Base-by-base conservation (phyloP, 2,888 invertebrate species). In the Drosophila siamana region DNA sequence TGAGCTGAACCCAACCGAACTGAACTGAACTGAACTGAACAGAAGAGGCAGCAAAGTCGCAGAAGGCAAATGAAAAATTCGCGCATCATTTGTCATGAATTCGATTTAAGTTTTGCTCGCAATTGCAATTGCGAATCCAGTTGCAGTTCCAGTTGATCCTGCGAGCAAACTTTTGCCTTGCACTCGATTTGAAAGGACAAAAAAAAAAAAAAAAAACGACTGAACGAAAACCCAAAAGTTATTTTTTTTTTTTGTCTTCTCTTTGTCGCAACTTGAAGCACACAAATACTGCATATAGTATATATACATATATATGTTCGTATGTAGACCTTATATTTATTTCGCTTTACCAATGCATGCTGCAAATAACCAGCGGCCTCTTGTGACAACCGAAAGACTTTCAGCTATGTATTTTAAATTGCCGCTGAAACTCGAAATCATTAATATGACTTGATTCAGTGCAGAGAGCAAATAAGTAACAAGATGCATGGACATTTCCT, bases 51-150 rank as follows among this genome's bases (percentile, higher is more conserved):
- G 33, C 22, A 41, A 50, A 19, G 38, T 40, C 51, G 8, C 48
- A 55, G 51, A 59, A 55, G 61, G 62, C 70, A 62, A 57, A 63
- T 79, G 68, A 69, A 86, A 75, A 84, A 88, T 86, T 75, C 74
- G 76, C 84, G 80, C 76, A 84, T 86, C 84, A 88, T 83, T 88
- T 85, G 84, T 88, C 88, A 76, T 86, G 76, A 80, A 86, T 85
- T 85, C 86, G 81, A 85, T 85, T 85, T 72, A 88, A 85, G 81
- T 86, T 75, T 75, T 54, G 52, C 66, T 69, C 57, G 47, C 67
- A 61, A 52, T 64, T 30, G 61, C 61, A 69, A 69, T 67, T 61
- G 55, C 74, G 54, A 51, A 55, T 43, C 64, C 56, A 56, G 11
- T 46, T 51, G 15, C 13, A 1, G 30, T 22, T 52, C 15, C 63